A percentile compares a stretch with the other conserved stretches of the same genome.
Conservation (phyloP, 2,888 invertebrate species). For the Clepsis dumicolana region DNA sequence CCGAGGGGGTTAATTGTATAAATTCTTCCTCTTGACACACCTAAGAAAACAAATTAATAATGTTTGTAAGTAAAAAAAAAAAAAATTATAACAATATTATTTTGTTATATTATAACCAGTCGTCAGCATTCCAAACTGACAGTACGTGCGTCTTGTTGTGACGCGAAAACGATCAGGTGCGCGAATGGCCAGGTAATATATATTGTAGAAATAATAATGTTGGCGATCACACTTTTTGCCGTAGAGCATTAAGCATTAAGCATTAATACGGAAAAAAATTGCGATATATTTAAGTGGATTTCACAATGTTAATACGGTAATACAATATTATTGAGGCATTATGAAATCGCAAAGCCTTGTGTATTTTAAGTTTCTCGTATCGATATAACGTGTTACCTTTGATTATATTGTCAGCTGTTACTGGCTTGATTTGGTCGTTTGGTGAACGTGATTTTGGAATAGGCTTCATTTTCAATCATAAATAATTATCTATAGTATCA, state of each 20-base stretch:
- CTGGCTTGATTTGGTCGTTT: background rate
- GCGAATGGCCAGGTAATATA: too few species aligned
- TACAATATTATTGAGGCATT: background rate
- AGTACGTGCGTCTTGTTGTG: too few species aligned
- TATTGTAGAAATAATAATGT: too few species aligned
- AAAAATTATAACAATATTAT: too few species aligned
- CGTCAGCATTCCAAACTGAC: too few species aligned
- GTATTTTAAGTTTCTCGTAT: background rate
- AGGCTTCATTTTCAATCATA: too few species aligned
- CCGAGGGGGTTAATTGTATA: conserved; percentile 92
- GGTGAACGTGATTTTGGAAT: background rate
- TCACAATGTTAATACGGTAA: conserved; percentile 1
- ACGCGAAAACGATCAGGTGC: too few species aligned
- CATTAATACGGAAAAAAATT: background rate
- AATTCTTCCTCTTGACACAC: conserved; percentile 97
- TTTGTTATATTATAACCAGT: too few species aligned
- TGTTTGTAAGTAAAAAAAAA: too few species aligned
- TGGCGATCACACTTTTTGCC: background rate
- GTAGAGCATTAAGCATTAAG: background rate
- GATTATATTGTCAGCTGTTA: background rate
- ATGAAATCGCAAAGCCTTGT: background rate
- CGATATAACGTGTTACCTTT: background rate
- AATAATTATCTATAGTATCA: too few species aligned
- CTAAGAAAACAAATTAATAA: conserved; percentile 75
- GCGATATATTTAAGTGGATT: background rate